Base-by-base conservation (phyloP, 2,113 vertebrate species). In the Cololabis saira region DNA sequence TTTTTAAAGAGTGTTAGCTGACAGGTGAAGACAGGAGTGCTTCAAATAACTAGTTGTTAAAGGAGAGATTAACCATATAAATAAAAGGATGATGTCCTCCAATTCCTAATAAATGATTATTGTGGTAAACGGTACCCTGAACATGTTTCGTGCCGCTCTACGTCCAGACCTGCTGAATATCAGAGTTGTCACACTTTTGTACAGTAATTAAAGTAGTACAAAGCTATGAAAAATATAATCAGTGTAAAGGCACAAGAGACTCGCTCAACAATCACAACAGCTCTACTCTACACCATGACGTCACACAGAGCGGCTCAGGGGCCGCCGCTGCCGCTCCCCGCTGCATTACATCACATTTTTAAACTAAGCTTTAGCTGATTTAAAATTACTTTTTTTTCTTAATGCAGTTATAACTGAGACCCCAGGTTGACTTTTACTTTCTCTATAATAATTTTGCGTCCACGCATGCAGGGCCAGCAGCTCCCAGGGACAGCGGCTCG, bases 81-180 rank as follows among this genome's bases (percentile, higher is more conserved):
- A 71, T 67, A 72, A 63, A 74, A 37, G 22, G 19, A 54, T 69
- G 24, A 27, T 5, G 24, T 42, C 22, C 22, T 51, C 68, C 16
- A 37, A 22, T 52, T 74, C 52, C 52, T 19, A 55, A 72, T 57
- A 24, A 66, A 74, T 37, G 43, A 33, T 24, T 80, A 55, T 74
- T 78, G 63, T 16, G 61, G 53, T 77, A 73, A 85, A 85, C 37
- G 76, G 87, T 76, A 83, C 67, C 82, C 74, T 78, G 64, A 85
- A 87, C 18, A 57, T 40, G 42, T 79, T 63, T 80, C 80, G 81
- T 91, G 84, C 69, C 64, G 64, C 85, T 90, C 90, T 82, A 87
- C 77, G 81, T 91, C 92, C 89, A 91, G 87, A 81, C 92, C 90
- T 87, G 91, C 91, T 94, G 92, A 91, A 92, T 90, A 84, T 85